Base-by-base conservation (phyloP, 2,888 invertebrate genomes). In the Chymomyza procnemis region DNA sequence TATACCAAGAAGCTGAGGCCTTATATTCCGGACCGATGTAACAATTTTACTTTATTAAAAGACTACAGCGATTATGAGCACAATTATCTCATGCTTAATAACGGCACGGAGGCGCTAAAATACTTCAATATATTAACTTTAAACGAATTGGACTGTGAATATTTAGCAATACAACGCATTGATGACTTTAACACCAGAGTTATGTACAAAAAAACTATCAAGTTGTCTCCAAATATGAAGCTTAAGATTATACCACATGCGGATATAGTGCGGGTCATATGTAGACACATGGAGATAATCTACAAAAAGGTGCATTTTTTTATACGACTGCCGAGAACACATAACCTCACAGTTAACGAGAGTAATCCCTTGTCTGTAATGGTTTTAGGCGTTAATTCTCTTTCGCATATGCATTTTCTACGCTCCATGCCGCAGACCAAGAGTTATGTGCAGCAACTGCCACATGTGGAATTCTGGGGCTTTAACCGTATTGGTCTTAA, bases 401-500 rank as follows among this genome's bases (percentile, higher is more conserved):
- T 97, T 30, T 97, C 97, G 0, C 92, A 97, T 73, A 91, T 96
- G 76, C 96, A 96, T 90, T 94, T 96, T 78, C 93, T 95, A 74
- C 93, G 97, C 60, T 95, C 95, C 78, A 95, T 97, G 94, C 95
- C 95, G 0, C 92, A 92, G 82, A 95, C 96, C 0, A 90, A 91
- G 4, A 86, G 90, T 4, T 92, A 93, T 73, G 87, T 95, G 22
- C 91, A 92, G 12, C 61, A 66, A 1, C 46, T 67, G 18, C 71
- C 77, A 3, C 78, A 92, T 14, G 92, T 95, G 61, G 96, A 96
- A 89, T 92, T 98, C 87, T 89, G 94, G 65, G 97, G 97, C 2
- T 97, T 97, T 90, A 97, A 95, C 88, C 98, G 97, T 92, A 95
- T 98, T 6, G 97, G 94, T 0, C 96, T 97, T 88, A 97, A 97